Evolutionary conservation across 2,888 invertebrate species (phyloP).

Genomic region (Brachyopa scutellaris): DNA sequence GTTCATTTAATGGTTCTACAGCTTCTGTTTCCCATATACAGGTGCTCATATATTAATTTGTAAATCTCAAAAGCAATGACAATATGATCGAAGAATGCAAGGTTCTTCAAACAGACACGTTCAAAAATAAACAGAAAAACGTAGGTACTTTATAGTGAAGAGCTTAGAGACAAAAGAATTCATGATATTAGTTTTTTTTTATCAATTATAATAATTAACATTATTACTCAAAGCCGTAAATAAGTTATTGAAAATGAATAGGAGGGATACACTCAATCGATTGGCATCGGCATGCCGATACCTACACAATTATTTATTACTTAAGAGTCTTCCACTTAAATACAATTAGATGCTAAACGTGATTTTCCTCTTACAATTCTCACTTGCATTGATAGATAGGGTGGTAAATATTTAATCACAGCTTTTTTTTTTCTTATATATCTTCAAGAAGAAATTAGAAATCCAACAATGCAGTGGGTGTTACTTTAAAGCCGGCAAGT

Average conservation of each 20-base stretch:
- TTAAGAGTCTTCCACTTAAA: constrained; percentile 3
- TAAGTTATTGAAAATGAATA: constrained; percentile 20
- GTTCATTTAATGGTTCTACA: too few species aligned
- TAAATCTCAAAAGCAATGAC: neutral
- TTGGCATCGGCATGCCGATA: constrained; percentile 11
- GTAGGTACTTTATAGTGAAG: neutral
- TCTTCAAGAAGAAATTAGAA: constrained; percentile 22
- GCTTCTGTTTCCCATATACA: too few species aligned
- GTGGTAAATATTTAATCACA: constrained; percentile 28
- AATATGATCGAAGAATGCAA: neutral
- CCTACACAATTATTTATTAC: constrained; percentile 37
- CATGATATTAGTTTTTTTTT: neutral
- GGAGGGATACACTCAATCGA: constrained; percentile 5
- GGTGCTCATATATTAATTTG: too few species aligned
- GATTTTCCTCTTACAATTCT: constrained; percentile 19
- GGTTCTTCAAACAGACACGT: neutral
- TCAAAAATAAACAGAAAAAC: too few species aligned
- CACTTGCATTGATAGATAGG: constrained; percentile 14
- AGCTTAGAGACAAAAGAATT: constrained; percentile 3
- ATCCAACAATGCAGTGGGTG: constrained; percentile 40
- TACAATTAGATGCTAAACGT: constrained; percentile 37
- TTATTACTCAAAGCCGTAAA: constrained; percentile 29
- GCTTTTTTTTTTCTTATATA: constrained; percentile 2
- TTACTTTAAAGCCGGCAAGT: constrained; percentile 9
- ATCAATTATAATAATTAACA: neutral